Evolutionary conservation across 35 echinoderm and acorn worm genomes (phyloP), one percentile per base, ranked within the genome.

Genomic region (Hemicentrotus pulcherrimus): DNA sequence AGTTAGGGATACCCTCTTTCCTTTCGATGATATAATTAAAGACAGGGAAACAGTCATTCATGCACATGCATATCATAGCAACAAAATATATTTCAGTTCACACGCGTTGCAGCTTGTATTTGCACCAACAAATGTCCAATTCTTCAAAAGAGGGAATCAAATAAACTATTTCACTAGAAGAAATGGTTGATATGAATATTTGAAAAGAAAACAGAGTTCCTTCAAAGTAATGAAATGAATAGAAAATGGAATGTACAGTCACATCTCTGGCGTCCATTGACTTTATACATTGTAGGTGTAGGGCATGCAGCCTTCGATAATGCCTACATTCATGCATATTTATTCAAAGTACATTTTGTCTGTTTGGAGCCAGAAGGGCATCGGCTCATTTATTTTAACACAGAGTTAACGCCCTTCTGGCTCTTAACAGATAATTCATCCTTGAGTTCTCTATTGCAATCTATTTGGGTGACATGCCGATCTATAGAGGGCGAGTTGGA

Each of bases 11-110:
- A 52, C 48, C 48, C 48, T 13, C 15, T 41, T 55, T 71, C 6
- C 65, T 28, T 78, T 78, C 7, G 22, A 78, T 11, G 11, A 78
- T 78, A 78, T 15, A 3, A 78, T 15, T 7, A 28, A 7, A 78
- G 24, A n/a, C 65, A 8, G 65, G 28, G 65, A 78, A 78, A 78
- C 65, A 78, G 22, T 78, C 65, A 78, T 78, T 78, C 19, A 78
- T 78, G 65, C 65, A 78, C 65, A 78, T 78, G 65, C 65, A 78
- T n/a, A 78, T 28, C 18, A 28, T 8, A 78, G 28, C 65, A 78
- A n/a, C 65, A 78, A 78, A 78, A 78, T 78, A 78, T 78, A 78
- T 78, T 78, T 78, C 65, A 78, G 65, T 78, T 78, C 19, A 78
- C 19, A 78, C 9, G 28, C n/a, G 65, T 78, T 78, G 65, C 65